Evolutionary conservation across 2,888 invertebrate genomes (phyloP), one percentile per base, ranked within the genome.

Genomic region (Synanthedon formicaeformis): DNA sequence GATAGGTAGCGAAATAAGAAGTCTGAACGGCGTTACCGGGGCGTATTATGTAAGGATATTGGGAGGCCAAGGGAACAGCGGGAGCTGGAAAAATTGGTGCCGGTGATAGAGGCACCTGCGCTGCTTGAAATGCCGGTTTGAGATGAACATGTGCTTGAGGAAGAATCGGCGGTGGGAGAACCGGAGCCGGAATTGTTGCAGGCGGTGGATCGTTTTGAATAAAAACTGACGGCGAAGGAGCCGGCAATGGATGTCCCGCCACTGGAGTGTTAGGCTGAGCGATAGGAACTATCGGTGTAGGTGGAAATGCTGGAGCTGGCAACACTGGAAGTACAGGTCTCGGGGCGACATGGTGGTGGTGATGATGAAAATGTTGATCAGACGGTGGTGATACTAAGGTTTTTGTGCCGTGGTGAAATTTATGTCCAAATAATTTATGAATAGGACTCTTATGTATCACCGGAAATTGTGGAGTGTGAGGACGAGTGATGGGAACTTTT

Each of bases 1-100:
- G 88, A 53, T 80, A 88, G 1, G 80, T 81, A 0, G 87, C 87
- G 50, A 87, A 88, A 50, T 73, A 65, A 2, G 87, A 87, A 3
- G 84, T 76, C 56, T 88, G 88, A 1, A 83, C 68, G 12, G 87
- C 78, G 55, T 81, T 78, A 12, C 88, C 88, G 6, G 85, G 88
- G 10, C 84, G 76, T 10, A 88, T 68, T 1, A 82, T 70, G 56
- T 85, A 86, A 0, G 78, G 78, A 51, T 70, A 71, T 55, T 75
- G 78, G 2, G 72, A 71, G 41, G 75, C 67, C 27, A 69, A 62
- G 3, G 71, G 70, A 11, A 59, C 54, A 27, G 57, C 51, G 2
- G 65, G 66, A 18, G 62, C 58, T 13, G 58, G 60, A 13, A 57
- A 23, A 23, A 59, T 55, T 4, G 61, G 55, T 5, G 69, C 53